Base-by-base conservation (phyloP, 30 jellyfish, hydroid and myxozoan species). In the Aurelia aurita complex sp. Pacific region DNA sequence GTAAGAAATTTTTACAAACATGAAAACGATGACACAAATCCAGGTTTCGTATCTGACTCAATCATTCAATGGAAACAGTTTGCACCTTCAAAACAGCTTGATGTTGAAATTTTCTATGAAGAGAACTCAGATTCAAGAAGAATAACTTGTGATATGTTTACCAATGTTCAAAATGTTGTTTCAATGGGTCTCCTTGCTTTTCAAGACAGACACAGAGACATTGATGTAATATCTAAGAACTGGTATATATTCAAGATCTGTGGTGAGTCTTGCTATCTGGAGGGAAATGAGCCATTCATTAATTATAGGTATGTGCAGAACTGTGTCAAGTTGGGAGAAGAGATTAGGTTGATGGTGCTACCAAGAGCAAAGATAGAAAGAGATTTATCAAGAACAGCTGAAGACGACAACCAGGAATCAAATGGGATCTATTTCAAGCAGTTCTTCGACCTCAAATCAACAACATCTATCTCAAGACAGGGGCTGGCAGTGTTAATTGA, bases 401-500 rank as follows among this genome's bases (percentile, higher is more conserved):
- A 68, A 15, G 98, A 94, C 85, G 97, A 94, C 60, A 81, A 83
- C 35, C 91, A 86, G 19, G 98, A 93, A 23, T 13, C 81, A 32
- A 53, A 35, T 18, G 97, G 98, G 54, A 87, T 69, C 54, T 86
- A 94, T 83, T 94, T 94, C 81, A 79, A 83, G 69, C 92, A 94
- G 15, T 94, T 76, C 64, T 94, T 94, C 63, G 90, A 89, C 13
- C 55, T 72, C 62, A 66, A 74, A 29, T 7, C 89, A 34, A 38
- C 90, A 42, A 77, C 96, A n/a, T 74, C 96, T 32, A 85, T 94
- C 1, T 88, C 98, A 36, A 84, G 96, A 68, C 97, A 85, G 35
- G 98, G 98, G 2, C 57, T 94, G 89, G 80, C 92, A 19, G 90
- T 94, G 15, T 67, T 94, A 32, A 82, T 94, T 15, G 98, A 94